Base-by-base conservation (phyloP, 2,888 invertebrate species). In the Ceratothoa steindachneri region DNA sequence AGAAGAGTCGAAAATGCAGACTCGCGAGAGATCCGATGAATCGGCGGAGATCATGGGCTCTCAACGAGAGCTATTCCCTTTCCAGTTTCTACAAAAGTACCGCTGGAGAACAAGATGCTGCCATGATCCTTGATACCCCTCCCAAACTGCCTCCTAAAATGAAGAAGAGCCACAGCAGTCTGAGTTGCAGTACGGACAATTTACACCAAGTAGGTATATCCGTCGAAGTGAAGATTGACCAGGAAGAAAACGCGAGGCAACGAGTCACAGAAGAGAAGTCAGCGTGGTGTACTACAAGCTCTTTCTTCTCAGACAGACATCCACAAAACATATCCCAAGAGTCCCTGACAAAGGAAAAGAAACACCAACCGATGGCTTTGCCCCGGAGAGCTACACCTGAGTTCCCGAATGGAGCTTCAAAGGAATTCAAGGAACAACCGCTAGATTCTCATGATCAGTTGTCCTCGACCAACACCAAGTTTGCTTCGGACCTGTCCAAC, bases 91-190 rank as follows among this genome's bases (percentile, higher is more conserved):
- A 71, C 2, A 65, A 71, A 15, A 67, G 71, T 4, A 66, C 29
- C 19, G 66, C 53, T 31, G 68, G 67, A 66, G 74, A 73, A 30
- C 31, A 67, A n/a, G 79, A 79, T 71, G 72, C 71, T 27, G 66
- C 79, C 19, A 73, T 76, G 68, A 66, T 76, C n/a, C 69, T 79
- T 53, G 79, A 77, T 27, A 70, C 69, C 12, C 76, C 79, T 24
- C 79, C 79, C 1, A 70, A 74, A 28, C 70, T 79, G 1, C 79
- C 79, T 31, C 79, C 79, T 15, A 79, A 79, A 41, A 69, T 69
- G 19, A 72, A 66, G n/a, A 70, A 69, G n/a, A 77, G 71, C 24
- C 53, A 52, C 7, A 60, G n/a, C 15, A 65, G 55, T 52, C 68
- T 71, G 28, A 66, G 60, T 7, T 65, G 66, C n/a, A 77, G 69